Base-by-base conservation (phyloP, 2,888 invertebrate genomes). In the Emmelina monodactyla region DNA sequence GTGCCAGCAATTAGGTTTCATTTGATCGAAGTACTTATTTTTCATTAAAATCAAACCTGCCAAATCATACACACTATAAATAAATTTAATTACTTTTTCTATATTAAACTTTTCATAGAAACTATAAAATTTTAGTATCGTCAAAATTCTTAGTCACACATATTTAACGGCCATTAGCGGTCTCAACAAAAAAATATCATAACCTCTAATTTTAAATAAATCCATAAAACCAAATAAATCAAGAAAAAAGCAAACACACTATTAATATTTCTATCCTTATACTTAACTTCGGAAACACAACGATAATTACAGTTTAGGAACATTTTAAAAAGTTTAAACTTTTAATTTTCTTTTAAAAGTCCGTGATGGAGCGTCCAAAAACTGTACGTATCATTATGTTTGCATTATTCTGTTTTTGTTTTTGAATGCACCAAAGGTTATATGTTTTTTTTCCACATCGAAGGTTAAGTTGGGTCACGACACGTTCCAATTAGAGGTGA, bases 181-280 rank as follows among this genome's bases (percentile, higher is more conserved):
- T 51, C 43, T 43, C 44, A 50, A 64, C 59, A 63, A 67, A 72
- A 71, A 69, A 61, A 46, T 57, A 62, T 12, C 30, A 15, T 53
- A 71, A 69, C 71, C 72, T 48, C 60, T 66, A 68, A 76, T 73
- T 70, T 68, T 54, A 62, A 61, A 54, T 53, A n/a, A 67, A 65
- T 64, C 63, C 67, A 70, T 67, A 70, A 72, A 68, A 62, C 55
- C 55, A 64, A 64, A 72, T 70, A 78, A 73, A 76, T 72, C 65
- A 72, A 62, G 59, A 58, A 75, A 75, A 72, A 71, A 68, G 60
- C 63, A 72, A 73, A 76, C 65, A 72, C 57, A 58, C 64, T 67
- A 76, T 76, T 76, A 76, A 76, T 76, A 76, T 75, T 73, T 78
- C 69, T 73, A 78, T 78, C 73, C 73, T 62, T 75, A 72, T 78